A percentile compares a stretch with the other conserved stretches of the same genome.
These are phyloP conservation scores for Zaprionus inermis DNA, from an alignment of 1,140 invertebrate genomes.

Conservation along the genomic window DNA sequence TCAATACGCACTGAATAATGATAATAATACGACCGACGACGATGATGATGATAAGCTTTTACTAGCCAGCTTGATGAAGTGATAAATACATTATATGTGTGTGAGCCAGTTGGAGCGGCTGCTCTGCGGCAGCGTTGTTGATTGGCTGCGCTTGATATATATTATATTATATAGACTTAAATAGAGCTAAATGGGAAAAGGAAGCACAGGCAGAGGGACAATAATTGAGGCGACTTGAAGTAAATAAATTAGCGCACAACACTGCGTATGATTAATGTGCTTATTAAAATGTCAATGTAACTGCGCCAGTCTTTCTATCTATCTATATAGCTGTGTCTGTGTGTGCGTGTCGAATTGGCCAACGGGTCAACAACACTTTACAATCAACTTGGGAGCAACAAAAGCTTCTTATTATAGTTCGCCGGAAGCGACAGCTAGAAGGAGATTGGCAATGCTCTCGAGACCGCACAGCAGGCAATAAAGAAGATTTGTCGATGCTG, in stretches of 20 bases:
- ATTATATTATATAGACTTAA: conserved; percentile 9
- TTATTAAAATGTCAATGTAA: conserved; percentile 53
- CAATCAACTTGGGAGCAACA: conserved; percentile 40
- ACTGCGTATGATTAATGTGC: conserved; percentile 76
- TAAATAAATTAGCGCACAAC: conserved; percentile 77
- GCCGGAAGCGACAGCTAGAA: conserved; percentile 21
- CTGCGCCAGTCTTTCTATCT: background rate
- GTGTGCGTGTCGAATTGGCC: conserved; percentile 23
- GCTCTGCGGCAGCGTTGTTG: conserved; percentile 11
- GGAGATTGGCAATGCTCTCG: conserved; percentile 7
- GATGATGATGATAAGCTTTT: conserved; percentile 64
- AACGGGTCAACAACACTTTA: conserved; percentile 73
- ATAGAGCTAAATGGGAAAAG: background rate
- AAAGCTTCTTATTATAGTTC: conserved; percentile 44
- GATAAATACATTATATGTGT: conserved; percentile 75
- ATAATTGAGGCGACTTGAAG: conserved; percentile 68
- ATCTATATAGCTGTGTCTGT: conserved; percentile 4
- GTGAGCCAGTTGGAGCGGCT: conserved; percentile 19
- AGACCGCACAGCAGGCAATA: conserved; percentile 5
- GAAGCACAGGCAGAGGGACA: background rate
- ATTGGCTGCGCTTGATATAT: conserved; percentile 54
- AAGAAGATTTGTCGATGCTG: conserved; percentile 11
- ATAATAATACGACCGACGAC: conserved; percentile 4
- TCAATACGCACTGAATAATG: conserved; percentile 15
- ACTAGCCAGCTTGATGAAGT: conserved; percentile 68